Conservation (phyloP, 2,113 vertebrate species). For the Eptesicus fuscus region DNA sequence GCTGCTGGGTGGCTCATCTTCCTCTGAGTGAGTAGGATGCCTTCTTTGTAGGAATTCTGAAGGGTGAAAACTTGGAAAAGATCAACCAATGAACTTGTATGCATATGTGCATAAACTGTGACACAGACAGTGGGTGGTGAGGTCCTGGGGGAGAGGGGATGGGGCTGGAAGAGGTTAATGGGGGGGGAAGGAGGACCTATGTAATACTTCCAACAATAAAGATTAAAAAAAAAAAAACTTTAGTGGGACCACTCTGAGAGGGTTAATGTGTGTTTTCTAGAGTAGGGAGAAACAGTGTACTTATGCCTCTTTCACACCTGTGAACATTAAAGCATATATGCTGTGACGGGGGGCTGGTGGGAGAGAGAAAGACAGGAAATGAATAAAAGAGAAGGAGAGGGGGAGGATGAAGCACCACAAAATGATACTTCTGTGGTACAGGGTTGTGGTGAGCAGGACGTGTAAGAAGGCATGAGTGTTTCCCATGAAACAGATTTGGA, state of each 20-base stretch:
- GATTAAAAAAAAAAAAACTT: neutral
- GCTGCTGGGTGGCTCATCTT: neutral
- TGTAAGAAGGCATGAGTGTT: neutral
- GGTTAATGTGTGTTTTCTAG: neutral
- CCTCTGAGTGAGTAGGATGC: neutral
- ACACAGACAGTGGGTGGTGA: too few relatives aligned
- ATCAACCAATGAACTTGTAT: too few relatives aligned
- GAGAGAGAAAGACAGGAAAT: neutral
- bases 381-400: neutral
- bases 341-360: too few relatives aligned
- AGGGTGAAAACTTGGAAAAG: neutral
- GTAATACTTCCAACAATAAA: too few relatives aligned
- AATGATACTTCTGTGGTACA: neutral
- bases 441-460: neutral
- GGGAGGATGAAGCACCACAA: neutral
- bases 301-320: neutral
- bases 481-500: neutral
- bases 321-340: neutral
- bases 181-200: too few relatives aligned
- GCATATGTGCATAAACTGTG: too few relatives aligned
- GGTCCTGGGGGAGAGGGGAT: too few relatives aligned
- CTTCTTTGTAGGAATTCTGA: neutral
- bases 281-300: neutral
- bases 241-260: neutral
- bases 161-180: too few relatives aligned